Conservation (phyloP, 2,113 vertebrate species). For the Myanophis thanlyinensis region DNA sequence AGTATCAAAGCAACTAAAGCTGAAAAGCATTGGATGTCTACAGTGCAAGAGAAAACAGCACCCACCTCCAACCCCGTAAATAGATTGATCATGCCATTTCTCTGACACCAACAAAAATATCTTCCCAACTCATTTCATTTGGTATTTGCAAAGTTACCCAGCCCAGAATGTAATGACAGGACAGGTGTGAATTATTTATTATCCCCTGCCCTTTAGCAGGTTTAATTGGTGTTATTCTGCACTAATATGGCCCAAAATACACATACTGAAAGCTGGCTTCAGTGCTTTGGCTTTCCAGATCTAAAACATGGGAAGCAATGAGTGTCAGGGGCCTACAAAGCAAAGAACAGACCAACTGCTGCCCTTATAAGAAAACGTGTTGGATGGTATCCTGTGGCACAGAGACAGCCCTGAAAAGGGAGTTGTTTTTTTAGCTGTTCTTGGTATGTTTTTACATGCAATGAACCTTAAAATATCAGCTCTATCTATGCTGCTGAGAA, state of each 20-base stretch:
- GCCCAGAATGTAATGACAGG: conserved; percentile 26
- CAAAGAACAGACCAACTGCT: not conserved
- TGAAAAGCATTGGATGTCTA: not conserved
- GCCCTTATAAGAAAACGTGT: not conserved
- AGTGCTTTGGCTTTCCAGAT: not conserved
- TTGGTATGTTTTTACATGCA: not conserved
- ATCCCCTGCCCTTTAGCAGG: conserved; percentile 38
- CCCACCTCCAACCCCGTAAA: not conserved
- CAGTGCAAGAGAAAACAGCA: not conserved
- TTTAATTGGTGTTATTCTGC: conserved; percentile 22
- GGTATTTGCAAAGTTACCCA: conserved; percentile 1
- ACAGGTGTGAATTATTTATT: conserved; percentile 54
- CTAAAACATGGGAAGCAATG: not conserved
- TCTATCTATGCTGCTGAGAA: not conserved
- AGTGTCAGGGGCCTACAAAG: not conserved
- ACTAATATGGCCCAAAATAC: conserved; percentile 36
- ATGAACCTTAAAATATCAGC: not conserved
- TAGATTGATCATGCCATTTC: not conserved
- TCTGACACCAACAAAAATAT: not conserved
- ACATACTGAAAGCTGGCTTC: conserved; percentile 4
- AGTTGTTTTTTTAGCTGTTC: not conserved
- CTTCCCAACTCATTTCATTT: conserved; percentile 24
- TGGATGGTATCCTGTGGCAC: not conserved
- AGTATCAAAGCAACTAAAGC: not conserved
- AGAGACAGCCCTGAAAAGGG: not conserved